These are phyloP conservation scores for Parazoanthus darwini DNA, from an alignment of 92 coral and sea anemone genomes.

Conservation along the genomic window DNA sequence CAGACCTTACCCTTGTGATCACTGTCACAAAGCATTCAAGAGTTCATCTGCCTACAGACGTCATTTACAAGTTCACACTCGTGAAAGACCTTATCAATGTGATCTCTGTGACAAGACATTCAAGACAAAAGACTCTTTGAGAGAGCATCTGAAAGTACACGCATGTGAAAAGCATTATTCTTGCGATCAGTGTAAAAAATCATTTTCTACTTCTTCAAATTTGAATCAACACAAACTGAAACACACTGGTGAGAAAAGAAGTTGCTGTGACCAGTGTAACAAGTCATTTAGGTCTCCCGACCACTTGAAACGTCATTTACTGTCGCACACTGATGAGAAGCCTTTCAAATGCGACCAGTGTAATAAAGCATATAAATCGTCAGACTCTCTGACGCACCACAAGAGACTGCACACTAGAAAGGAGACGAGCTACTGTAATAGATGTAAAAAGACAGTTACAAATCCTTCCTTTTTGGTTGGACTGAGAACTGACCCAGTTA, in stretches of 20 bases:
- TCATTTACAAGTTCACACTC: background rate
- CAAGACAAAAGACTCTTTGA: background rate
- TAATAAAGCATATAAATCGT: background rate
- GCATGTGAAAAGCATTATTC: background rate
- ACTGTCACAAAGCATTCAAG: background rate
- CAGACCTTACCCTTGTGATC: background rate
- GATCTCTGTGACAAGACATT: conserved; percentile 11
- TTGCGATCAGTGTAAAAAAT: background rate
- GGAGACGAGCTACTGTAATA: conserved; percentile 14
- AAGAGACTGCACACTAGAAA: conserved; percentile 1
- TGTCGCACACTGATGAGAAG: background rate
- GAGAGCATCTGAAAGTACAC: background rate
- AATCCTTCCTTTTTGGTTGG: background rate
- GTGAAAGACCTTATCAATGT: background rate
- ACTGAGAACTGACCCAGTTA: background rate
- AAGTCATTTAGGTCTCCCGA: background rate
- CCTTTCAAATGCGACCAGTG: background rate
- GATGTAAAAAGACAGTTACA: background rate
- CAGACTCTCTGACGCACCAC: background rate
- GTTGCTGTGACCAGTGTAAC: background rate
- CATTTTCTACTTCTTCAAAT: background rate
- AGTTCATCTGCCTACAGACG: background rate
- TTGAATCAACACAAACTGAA: background rate
- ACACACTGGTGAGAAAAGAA: background rate
- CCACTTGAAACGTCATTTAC: background rate